Percentiles rank a stretch among this genome's conserved stretches.
phyloP scores from a whole-genome alignment of 2,113 vertebrate genomes.

The Chitala chitala region DNA sequence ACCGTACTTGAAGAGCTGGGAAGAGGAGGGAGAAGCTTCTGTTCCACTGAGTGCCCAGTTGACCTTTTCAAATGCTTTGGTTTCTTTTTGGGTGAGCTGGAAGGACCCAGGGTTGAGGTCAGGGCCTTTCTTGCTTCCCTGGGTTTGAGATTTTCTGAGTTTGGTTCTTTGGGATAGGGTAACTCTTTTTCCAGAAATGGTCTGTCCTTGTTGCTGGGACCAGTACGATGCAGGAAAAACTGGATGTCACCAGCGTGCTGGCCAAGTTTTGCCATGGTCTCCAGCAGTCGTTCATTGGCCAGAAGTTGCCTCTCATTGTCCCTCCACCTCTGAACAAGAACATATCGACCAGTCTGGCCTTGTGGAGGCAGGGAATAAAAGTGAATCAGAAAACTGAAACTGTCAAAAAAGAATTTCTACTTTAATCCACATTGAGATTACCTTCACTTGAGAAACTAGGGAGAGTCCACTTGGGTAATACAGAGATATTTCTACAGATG shows the following conservation, averaged over 20 bases:
- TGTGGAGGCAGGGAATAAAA: constrained; percentile 4
- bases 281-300: constrained; percentile 74
- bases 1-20: not conserved
- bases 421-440: too few relatives aligned
- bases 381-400: not conserved
- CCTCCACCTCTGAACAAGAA: constrained; percentile 75
- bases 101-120: constrained; percentile 64
- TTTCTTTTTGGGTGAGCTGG: constrained; percentile 29
- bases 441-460: too few relatives aligned
- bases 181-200: constrained; percentile 24
- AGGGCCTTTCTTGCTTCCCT: constrained; percentile 62
- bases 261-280: constrained; percentile 75
- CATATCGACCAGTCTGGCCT: constrained; percentile 90
- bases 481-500: not conserved
- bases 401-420: too few relatives aligned
- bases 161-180: constrained; percentile 39
- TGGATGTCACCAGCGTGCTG: constrained; percentile 78
- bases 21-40: constrained; percentile 23
- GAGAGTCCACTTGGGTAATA: not conserved
- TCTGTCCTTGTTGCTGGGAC: constrained; percentile 66
- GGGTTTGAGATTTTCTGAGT: constrained; percentile 50
- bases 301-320: constrained; percentile 77
- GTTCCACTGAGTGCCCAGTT: constrained; percentile 38
- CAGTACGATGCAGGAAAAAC: constrained; percentile 76
- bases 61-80: constrained; percentile 32